Evolutionary conservation across 2,888 invertebrate genomes (phyloP).

Genomic region (Drosophila austrosaltans): DNA sequence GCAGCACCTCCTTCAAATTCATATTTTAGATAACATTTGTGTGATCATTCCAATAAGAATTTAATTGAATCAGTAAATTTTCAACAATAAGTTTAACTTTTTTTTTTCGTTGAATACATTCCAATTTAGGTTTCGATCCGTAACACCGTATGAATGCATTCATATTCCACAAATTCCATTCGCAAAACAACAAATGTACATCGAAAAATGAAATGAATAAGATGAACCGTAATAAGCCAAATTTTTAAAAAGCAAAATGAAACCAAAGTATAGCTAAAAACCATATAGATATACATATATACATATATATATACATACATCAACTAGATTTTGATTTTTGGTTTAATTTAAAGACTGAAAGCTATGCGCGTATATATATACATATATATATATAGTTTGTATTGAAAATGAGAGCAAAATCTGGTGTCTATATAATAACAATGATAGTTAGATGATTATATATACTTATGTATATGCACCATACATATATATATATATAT

Average conservation of each 20-base stretch:
- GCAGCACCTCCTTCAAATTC: background rate
- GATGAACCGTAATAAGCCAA: conserved; percentile 3
- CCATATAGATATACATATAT: conserved; percentile 23
- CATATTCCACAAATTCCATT: conserved; percentile 8
- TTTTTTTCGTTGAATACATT: no score
- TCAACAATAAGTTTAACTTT: background rate
- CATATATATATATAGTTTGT: conserved; percentile 29
- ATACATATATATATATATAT: conserved; percentile 26
- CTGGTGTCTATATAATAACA: conserved; percentile 52
- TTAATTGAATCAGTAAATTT: background rate
- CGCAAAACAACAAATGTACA: conserved; percentile 49
- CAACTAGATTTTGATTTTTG: conserved; percentile 52
- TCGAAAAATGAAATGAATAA: conserved; percentile 50
- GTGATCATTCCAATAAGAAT: conserved; percentile 1
- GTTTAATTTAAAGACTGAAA: conserved; percentile 75
- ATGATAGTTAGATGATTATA: conserved; percentile 55
- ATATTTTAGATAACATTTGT: background rate
- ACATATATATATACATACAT: conserved; percentile 15
- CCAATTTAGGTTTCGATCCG: background rate
- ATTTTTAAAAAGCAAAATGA: conserved; percentile 9
- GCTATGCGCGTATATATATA: conserved; percentile 54
- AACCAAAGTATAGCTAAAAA: conserved; percentile 39
- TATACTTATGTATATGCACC: conserved; percentile 17
- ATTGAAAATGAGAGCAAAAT: conserved; percentile 51
- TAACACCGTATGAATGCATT: conserved; percentile 42